A percentile compares a stretch with the other conserved stretches of the same genome.
Evolutionary conservation across 2,888 invertebrate genomes (phyloP).

Genomic region (Ferdinandea cuprea): DNA sequence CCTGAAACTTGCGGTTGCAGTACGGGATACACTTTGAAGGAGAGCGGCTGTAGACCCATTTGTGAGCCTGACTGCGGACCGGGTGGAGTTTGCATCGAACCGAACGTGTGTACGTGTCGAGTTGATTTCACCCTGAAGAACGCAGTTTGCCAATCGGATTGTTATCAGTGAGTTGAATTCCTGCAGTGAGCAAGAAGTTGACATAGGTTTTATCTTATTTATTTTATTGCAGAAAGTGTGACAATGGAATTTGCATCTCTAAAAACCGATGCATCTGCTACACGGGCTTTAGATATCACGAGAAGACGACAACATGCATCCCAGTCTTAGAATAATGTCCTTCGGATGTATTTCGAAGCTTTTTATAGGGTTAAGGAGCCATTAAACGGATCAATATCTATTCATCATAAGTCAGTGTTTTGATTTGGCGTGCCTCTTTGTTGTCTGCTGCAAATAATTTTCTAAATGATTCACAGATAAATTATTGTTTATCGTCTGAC

Average conservation of each 20-base stretch:
- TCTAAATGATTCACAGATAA: no score
- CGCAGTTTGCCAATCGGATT: slow-evolving; percentile 81
- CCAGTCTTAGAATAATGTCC: slow-evolving; percentile 73
- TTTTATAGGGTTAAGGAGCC: no score
- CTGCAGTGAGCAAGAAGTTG: not conserved
- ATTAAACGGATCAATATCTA: no score
- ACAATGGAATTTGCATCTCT: slow-evolving; percentile 80
- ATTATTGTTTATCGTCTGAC: no score
- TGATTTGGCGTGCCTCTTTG: no score
- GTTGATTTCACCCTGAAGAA: slow-evolving; percentile 83
- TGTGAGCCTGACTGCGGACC: slow-evolving; percentile 80
- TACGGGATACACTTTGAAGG: slow-evolving; percentile 81
- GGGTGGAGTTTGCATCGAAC: slow-evolving; percentile 85
- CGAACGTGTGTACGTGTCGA: slow-evolving; percentile 85
- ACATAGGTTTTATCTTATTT: slow-evolving; percentile 1
- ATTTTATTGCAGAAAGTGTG: slow-evolving; percentile 78
- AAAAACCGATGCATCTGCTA: slow-evolving; percentile 82
- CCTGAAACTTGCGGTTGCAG: slow-evolving; percentile 83
- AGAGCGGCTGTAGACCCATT: slow-evolving; percentile 79
- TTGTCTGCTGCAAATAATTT: no score
- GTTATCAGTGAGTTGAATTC: slow-evolving; percentile 80
- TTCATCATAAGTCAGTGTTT: no score
- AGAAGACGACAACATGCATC: slow-evolving; percentile 80
- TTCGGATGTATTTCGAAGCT: not conserved
- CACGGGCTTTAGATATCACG: slow-evolving; percentile 80